Base-by-base conservation (phyloP, 2,113 vertebrate species). In the Helogale parvula region DNA sequence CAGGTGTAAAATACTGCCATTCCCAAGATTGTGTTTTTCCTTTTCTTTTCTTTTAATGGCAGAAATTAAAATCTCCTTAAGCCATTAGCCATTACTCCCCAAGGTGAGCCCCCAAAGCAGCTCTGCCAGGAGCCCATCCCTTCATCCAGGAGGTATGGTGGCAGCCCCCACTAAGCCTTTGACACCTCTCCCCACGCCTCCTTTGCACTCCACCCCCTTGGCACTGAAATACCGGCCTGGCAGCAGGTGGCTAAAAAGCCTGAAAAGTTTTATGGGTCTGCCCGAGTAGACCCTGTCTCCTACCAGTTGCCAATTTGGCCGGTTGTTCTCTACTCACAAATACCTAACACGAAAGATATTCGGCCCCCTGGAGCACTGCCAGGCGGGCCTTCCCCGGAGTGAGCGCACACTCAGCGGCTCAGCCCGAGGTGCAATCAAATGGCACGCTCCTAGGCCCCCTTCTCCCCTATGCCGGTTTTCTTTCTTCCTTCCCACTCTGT, bases 41-140 rank as follows among this genome's bases (percentile, higher is more conserved):
- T 95, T 95, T 97, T 96, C 95, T 95, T 90, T 41, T 21, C 82
- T 94, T 96, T 97, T 96, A 90, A 94, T 77, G 88, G 85, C 79
- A 80, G 86, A 97, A 98, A 97, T 97, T 96, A 98, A 97, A 98
- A 97, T 96, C 97, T 97, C 91, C 95, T 98, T 97, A 97, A 97
- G 94, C 97, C 74, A 92, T 96, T 97, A 95, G 89, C 96, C 76
- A 65, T 84, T 47, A n/a, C 45, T 96, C 90, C 96, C 95, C 86
- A 96, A 93, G 92, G 96, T 96, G 65, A 97, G 50, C 33, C 86
- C 94, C 60, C 69, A 41, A 80, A 97, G 89, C 3, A 0, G 50
- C 57, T 79, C 54, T 92, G 60, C 89, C 76, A 72, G 84, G 84
- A 85, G 63, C 31, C 35, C n/a, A 45, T 85, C 74, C 63, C 83